Evolutionary conservation across 2,888 invertebrate species (phyloP).

Genomic region (Xanthia togata): DNA sequence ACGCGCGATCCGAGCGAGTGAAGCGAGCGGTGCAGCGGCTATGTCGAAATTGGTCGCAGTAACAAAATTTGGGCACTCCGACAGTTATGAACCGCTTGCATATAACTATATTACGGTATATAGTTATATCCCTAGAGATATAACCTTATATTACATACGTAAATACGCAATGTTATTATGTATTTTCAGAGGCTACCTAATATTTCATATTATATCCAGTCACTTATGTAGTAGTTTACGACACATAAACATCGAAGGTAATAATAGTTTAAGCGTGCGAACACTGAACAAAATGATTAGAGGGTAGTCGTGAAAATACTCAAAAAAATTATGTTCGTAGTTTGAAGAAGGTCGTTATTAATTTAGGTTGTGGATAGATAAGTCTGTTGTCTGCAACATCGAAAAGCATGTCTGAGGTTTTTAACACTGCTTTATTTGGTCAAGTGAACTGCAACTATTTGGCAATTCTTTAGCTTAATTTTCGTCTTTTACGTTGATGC

Average conservation of each 20-base stretch:
- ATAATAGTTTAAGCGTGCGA: slow-evolving; percentile 7
- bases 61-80: too few species aligned
- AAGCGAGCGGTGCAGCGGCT: too few species aligned
- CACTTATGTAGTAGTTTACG: slow-evolving; percentile 18
- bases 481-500: not conserved
- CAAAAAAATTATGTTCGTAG: slow-evolving; percentile 12
- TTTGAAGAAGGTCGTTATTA: slow-evolving; percentile 10
- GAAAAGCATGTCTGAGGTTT: slow-evolving; percentile 14
- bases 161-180: not conserved
- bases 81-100: too few species aligned
- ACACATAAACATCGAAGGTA: not conserved
- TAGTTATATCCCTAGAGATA: too few species aligned
- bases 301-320: slow-evolving; percentile 32
- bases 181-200: not conserved
- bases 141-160: not conserved
- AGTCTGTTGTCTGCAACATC: not conserved
- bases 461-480: not conserved
- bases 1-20: too few species aligned
- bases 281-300: slow-evolving; percentile 41
- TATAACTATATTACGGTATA: too few species aligned
- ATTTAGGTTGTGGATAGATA: not conserved
- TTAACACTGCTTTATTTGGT: not conserved
- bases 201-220: slow-evolving; percentile 16
- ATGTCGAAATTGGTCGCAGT: too few species aligned
- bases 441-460: not conserved